A percentile compares a stretch with the other conserved stretches of the same genome.
These are phyloP conservation scores for Molanna angustata DNA, from an alignment of 2,888 invertebrate genomes.

Conservation along the genomic window DNA sequence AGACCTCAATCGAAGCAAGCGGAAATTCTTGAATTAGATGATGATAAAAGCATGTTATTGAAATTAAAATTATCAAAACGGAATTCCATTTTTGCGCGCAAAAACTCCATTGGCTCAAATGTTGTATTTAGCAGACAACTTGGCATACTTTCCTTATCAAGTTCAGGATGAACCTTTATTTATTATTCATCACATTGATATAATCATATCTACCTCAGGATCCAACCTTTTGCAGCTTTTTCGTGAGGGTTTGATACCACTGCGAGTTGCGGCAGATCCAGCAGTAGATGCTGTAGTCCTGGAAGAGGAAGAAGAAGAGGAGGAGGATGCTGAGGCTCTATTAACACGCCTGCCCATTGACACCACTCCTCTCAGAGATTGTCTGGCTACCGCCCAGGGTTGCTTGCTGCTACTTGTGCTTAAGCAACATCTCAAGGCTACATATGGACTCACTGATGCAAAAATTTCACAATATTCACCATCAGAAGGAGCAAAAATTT, in stretches of 20 bases:
- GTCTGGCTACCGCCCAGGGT: conserved; percentile 91
- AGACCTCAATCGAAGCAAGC: no score
- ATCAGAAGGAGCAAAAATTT: conserved; percentile 91
- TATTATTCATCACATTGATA: conserved; percentile 97
- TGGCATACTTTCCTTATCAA: conserved; percentile 97
- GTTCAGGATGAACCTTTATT: conserved; percentile 98
- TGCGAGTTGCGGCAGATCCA: conserved; percentile 19
- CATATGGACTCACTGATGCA: conserved; percentile 94
- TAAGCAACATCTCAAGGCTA: conserved; percentile 94
- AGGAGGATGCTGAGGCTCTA: conserved; percentile 81
- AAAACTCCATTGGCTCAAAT: conserved; percentile 90
- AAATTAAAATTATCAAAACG: no score
- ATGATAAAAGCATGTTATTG: no score
- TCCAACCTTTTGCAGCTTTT: conserved; percentile 94
- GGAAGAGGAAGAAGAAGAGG: conserved; percentile 76
- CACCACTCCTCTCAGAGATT: conserved; percentile 77
- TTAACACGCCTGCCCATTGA: conserved; percentile 76
- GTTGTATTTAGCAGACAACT: conserved; percentile 96
- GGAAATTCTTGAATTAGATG: no score
- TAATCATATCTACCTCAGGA: conserved; percentile 94
- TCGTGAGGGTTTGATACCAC: conserved; percentile 65
- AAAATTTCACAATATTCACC: conserved; percentile 98
- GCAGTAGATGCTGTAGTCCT: conserved; percentile 8
- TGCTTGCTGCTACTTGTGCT: conserved; percentile 90
- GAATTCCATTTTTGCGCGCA: no score